Evolutionary conservation across 2,797 vertebrate species (phyloP).

Genomic region (Miichthys miiuy): DNA sequence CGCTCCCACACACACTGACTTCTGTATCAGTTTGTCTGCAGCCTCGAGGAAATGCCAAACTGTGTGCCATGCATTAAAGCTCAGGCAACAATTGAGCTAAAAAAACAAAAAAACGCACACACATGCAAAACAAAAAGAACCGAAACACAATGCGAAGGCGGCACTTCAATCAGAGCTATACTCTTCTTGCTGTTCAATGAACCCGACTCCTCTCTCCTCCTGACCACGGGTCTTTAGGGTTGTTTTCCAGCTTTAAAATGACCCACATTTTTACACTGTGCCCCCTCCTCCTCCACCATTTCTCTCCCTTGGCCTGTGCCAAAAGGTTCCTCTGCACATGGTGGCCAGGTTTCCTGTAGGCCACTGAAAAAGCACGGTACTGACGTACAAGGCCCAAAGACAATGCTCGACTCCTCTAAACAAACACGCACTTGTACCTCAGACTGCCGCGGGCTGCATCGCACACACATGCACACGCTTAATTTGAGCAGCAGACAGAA

Average conservation of each 20-base stretch:
- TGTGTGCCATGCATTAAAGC: conserved; percentile 68
- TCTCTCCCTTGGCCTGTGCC: conserved; percentile 86
- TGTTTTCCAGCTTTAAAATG: conserved; percentile 86
- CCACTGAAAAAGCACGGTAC: conserved; percentile 81
- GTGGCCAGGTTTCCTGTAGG: conserved; percentile 87
- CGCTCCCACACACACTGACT: conserved; percentile 13
- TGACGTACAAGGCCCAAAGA: conserved; percentile 85
- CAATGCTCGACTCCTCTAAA: conserved; percentile 85
- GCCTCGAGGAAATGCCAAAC: conserved; percentile 70
- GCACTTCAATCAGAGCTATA: conserved; percentile 71
- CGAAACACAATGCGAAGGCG: conserved; percentile 66
- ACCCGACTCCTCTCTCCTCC: conserved; percentile 18
- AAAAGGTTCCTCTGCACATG: conserved; percentile 89
- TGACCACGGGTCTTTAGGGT: conserved; percentile 64
- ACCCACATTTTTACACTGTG: conserved; percentile 79
- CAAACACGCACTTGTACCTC: conserved; percentile 77
- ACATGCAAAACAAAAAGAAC: conserved; percentile 35
- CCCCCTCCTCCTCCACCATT: conserved; percentile 75
- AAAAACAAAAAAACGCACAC: conserved; percentile 67
- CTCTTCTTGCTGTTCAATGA: conserved; percentile 59
- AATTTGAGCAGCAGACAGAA: conserved; percentile 60
- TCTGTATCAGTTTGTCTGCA: conserved; percentile 46
- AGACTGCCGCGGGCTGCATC: conserved; percentile 46
- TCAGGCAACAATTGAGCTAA: conserved; percentile 69
- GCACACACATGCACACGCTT: conserved; percentile 64